Evolutionary conservation across 2,113 vertebrate species (phyloP).

Genomic region (Cynocephalus volans): DNA sequence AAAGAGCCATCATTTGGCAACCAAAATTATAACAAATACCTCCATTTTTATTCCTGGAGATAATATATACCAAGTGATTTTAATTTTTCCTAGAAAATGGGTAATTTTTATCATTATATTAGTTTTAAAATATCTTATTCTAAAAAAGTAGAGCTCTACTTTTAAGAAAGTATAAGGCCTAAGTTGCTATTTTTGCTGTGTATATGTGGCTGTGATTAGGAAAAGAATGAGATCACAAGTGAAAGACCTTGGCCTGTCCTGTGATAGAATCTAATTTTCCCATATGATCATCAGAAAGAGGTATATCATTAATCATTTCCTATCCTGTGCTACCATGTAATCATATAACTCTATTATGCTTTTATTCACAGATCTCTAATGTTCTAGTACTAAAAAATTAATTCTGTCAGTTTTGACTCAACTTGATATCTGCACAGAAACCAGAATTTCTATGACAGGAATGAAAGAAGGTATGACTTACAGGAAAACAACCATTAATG

Average conservation of each 20-base stretch:
- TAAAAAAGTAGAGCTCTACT: not conserved
- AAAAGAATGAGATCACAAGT: not conserved
- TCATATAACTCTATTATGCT: not conserved
- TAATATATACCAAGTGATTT: not conserved
- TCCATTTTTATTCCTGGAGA: not conserved
- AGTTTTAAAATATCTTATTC: constrained; percentile 37
- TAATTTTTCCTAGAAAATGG: constrained; percentile 34
- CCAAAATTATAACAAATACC: constrained; percentile 6
- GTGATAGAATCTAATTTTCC: constrained; percentile 20
- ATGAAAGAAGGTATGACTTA: not conserved
- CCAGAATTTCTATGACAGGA: not conserved
- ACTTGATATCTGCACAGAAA: not conserved
- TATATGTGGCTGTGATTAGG: not conserved
- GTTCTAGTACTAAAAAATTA: constrained; percentile 30
- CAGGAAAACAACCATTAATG: not conserved
- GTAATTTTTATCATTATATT: constrained; percentile 22
- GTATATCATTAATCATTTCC: not conserved
- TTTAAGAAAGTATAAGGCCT: not conserved
- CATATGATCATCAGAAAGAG: not conserved
- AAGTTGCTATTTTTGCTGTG: not conserved
- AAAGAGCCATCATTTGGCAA: not conserved
- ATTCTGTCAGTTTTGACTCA: constrained; percentile 14
- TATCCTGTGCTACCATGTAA: not conserved
- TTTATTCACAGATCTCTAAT: constrained; percentile 34
- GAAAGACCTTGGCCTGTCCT: not conserved